Evolutionary conservation across 2,888 invertebrate species (phyloP).

Genomic region (Microplitis deprimator): DNA sequence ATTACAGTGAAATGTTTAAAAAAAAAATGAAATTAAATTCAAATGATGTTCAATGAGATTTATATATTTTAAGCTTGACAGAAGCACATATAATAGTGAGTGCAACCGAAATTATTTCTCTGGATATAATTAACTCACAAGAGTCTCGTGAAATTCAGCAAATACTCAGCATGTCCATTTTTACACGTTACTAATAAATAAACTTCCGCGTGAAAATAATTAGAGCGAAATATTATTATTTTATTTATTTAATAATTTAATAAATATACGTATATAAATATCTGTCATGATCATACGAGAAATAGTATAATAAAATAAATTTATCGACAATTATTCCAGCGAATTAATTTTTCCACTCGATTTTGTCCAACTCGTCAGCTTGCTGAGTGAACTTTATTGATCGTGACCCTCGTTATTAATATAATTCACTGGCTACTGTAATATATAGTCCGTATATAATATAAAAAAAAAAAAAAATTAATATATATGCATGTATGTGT

Average conservation of each 20-base stretch:
- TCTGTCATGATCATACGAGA: neutral
- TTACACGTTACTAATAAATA: neutral
- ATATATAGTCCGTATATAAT: neutral
- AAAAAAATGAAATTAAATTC: no score
- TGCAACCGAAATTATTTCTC: constrained; percentile 51
- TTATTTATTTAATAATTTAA: neutral
- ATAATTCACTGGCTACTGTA: neutral
- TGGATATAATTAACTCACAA: constrained; percentile 53
- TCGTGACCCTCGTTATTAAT: constrained; percentile 33
- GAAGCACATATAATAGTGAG: constrained; percentile 22
- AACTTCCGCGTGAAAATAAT: constrained; percentile 13
- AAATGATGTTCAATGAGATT: no score
- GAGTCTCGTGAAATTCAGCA: constrained; percentile 21
- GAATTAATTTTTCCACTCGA: constrained; percentile 31
- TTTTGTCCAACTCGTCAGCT: constrained; percentile 15
- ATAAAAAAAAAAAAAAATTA: neutral
- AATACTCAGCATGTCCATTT: constrained; percentile 10
- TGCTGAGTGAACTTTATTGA: constrained; percentile 15
- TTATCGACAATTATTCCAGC: constrained; percentile 32
- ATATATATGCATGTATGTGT: neutral
- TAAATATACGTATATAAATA: neutral
- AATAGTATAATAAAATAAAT: constrained; percentile 13
- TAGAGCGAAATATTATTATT: neutral
- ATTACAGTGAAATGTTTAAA: neutral
- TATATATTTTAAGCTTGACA: no score